phyloP scores from a whole-genome alignment of 2,113 vertebrate genomes.

The Melanostigma gelatinosum region DNA sequence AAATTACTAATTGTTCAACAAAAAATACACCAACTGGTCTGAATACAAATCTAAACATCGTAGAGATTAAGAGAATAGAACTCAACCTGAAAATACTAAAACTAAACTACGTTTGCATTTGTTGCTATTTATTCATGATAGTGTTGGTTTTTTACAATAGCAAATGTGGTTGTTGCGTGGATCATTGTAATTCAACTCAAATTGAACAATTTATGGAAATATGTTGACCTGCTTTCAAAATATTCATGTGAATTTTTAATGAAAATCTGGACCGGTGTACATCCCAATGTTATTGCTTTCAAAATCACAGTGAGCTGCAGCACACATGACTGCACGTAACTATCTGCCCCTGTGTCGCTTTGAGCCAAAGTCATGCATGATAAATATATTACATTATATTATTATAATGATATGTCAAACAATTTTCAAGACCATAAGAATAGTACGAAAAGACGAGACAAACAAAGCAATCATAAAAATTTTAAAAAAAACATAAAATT shows the following conservation, averaged over 20 bases:
- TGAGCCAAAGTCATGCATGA: not conserved
- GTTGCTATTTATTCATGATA: not conserved
- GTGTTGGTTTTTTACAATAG: not conserved
- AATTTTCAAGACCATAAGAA: not conserved
- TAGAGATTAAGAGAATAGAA: not conserved
- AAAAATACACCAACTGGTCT: not conserved
- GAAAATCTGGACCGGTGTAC: not conserved
- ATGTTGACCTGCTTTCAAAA: not conserved
- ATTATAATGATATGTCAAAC: not conserved
- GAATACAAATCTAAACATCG: not conserved
- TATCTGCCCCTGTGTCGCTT: not conserved
- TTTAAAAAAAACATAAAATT: not conserved
- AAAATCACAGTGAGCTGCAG: constrained; percentile 5
- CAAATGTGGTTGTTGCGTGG: not conserved
- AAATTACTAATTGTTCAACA: not conserved
- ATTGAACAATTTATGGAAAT: not conserved
- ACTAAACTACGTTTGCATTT: not conserved
- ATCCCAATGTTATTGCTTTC: not conserved
- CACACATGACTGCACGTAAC: constrained; percentile 11
- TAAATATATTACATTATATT: not conserved
- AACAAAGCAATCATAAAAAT: not conserved
- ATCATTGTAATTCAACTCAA: not conserved
- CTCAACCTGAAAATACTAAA: not conserved
- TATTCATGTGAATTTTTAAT: not conserved
- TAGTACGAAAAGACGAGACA: not conserved